Conservation (phyloP, 2,113 vertebrate genomes). For the Noctilio leporinus region DNA sequence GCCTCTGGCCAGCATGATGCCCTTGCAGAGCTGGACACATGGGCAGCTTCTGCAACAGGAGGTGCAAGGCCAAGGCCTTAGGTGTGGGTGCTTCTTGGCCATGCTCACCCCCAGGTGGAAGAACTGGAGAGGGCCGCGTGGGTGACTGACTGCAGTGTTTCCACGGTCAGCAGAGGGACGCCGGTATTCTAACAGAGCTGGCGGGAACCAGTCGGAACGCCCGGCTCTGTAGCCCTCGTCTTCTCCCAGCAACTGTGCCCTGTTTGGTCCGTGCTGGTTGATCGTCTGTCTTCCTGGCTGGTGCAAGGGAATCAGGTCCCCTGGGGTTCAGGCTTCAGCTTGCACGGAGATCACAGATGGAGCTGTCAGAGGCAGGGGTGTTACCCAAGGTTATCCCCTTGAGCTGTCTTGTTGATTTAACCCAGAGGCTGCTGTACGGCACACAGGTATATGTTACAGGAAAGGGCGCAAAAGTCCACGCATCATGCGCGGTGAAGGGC, state of each 20-base stretch:
- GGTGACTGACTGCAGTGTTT: not conserved
- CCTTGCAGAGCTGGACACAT: not conserved
- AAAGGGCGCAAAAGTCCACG: not conserved
- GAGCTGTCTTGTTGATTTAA: not conserved
- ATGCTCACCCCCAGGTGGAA: not conserved
- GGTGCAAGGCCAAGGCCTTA: not conserved
- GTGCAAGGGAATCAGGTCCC: fast-evolving
- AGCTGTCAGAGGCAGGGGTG: not conserved
- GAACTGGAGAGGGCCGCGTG: not conserved
- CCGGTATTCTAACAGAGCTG: not conserved
- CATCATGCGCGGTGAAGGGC: not conserved
- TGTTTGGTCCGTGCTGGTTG: not conserved
- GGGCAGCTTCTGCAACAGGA: no score
- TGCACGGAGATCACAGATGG: not conserved
- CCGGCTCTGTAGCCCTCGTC: not conserved
- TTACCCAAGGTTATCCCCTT: not conserved
- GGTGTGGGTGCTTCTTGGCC: not conserved
- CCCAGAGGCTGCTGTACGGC: not conserved
- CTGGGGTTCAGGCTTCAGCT: not conserved
- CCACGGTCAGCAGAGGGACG: not conserved
- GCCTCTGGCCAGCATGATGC: not conserved
- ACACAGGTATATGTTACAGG: not conserved
- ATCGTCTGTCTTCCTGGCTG: not conserved
- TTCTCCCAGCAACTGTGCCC: not conserved
- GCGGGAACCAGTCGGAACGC: not conserved